Base-by-base conservation (phyloP, 2,113 vertebrate species). In the Syrrhaptes paradoxus region DNA sequence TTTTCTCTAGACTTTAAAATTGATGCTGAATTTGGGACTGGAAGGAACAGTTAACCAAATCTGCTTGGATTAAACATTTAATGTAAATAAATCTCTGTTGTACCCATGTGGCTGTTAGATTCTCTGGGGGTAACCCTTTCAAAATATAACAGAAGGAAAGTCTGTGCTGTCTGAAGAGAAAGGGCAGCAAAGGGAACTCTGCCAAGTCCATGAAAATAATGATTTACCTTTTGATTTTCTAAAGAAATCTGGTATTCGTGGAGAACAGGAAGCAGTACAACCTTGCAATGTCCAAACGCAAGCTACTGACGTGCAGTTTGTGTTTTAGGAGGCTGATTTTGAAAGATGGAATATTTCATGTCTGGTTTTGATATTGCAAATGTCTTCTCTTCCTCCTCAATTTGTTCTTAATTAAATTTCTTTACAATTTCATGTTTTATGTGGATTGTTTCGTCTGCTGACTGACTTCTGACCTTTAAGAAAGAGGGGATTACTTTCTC, bases 371-470 rank as follows among this genome's bases (percentile, higher is more conserved):
- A 57, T 87, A 66, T 79, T 74, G 9, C 13, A 54, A 54, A 70
- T 32, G 57, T 59, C 49, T 75, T 93, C 26, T 55, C 20, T 78
- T 70, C 79, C 74, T 75, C 78, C 46, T 75, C 71, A 52, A 11
- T 86, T 94, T 93, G 57, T 43, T 91, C 75, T 75, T 92, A 49
- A 68, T 85, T 90, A 6, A 8, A 57, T 93, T 94, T 91, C 78
- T 89, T 77, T 49, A 18, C 57, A 79, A 20, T 75, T 85, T n/a
- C 25, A 9, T 82, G 55, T 32, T 85, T 84, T 72, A 22, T 79
- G 43, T n/a, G 58, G 20, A 8, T 83, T 91, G 81, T 80, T 95
- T 68, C 1, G 26, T 89, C 57, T 96, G 85, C 75, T 93, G 63
- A 6, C 55, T 87, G 54, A 58, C 71, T 93, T 74, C 36, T 72